phyloP scores from a whole-genome alignment of 2,797 vertebrate species.

The Psittacula derbiana region DNA sequence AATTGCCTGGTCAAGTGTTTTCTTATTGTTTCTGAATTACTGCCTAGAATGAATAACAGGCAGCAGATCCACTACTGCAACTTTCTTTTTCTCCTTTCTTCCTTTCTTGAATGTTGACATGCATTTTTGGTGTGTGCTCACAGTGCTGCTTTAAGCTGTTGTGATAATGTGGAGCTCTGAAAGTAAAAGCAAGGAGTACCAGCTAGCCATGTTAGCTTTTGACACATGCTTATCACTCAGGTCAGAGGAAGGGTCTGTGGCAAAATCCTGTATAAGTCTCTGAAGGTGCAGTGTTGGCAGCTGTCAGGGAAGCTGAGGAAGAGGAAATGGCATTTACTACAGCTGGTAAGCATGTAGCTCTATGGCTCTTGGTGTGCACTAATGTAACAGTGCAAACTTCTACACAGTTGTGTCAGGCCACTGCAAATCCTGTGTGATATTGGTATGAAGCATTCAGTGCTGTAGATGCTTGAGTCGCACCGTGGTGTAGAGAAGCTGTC shows the following conservation, averaged over 20 bases:
- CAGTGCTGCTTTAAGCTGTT: not conserved
- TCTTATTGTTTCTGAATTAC: conserved; percentile 64
- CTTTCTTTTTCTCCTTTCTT: not conserved
- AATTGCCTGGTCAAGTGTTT: conserved; percentile 54
- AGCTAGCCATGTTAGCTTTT: not conserved
- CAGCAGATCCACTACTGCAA: conserved; percentile 4
- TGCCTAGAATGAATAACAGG: conserved; percentile 5
- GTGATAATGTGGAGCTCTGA: not conserved
- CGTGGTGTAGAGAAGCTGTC: not conserved
- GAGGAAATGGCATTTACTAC: not conserved
- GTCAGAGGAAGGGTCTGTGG: not conserved
- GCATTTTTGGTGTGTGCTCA: not conserved
- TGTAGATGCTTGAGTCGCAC: not conserved
- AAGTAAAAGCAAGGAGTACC: not conserved
- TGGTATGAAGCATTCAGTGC: not conserved
- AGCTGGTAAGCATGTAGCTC: not conserved
- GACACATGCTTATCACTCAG: not conserved
- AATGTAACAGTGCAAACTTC: not conserved
- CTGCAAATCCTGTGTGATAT: accelerated
- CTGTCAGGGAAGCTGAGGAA: not conserved
- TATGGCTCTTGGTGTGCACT: not conserved
- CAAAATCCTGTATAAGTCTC: not conserved
- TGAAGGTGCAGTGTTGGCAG: not conserved
- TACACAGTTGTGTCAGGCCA: not conserved
- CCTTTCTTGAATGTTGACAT: not conserved